A percentile compares a stretch with the other conserved stretches of the same genome.
Evolutionary conservation across 1,140 invertebrate genomes (phyloP).

Genomic region (Drosophila pruinosa): DNA sequence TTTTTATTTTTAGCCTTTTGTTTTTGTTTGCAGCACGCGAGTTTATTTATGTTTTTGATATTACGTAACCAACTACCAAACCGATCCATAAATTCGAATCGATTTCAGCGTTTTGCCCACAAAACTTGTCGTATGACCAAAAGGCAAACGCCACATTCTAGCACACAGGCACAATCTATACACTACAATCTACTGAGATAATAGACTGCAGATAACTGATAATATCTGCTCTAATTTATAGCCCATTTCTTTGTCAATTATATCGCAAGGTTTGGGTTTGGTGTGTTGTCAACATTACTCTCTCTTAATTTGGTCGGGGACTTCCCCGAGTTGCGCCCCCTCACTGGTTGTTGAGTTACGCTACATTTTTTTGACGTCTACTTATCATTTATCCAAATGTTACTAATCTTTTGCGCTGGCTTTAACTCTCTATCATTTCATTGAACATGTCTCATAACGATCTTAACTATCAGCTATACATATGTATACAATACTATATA

Average conservation of each 20-base stretch:
- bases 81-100: constrained; percentile 17
- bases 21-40: constrained; percentile 50
- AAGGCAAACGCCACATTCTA: constrained; percentile 19
- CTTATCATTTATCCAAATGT: constrained; percentile 39
- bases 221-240: not conserved
- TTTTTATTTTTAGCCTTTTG: constrained; percentile 14
- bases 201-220: not conserved
- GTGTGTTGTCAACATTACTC: constrained; percentile 1
- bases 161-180: constrained; percentile 8
- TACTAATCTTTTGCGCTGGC: constrained; percentile 61
- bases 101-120: constrained; percentile 37
- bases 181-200: not conserved
- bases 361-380: constrained; percentile 9
- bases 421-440: constrained; percentile 55
- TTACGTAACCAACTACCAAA: constrained; percentile 44
- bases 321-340: not conserved
- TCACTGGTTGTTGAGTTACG: constrained; percentile 21
- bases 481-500: too few relatives aligned
- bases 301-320: not conserved
- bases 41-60: constrained; percentile 26
- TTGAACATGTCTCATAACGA: constrained; percentile 54
- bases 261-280: constrained; percentile 14
- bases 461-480: constrained; percentile 10
- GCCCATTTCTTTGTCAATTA: not conserved
- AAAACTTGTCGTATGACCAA: constrained; percentile 34